Evolutionary conservation across 2,888 invertebrate species (phyloP).

Genomic region (Xanthostigma xanthostigma): DNA sequence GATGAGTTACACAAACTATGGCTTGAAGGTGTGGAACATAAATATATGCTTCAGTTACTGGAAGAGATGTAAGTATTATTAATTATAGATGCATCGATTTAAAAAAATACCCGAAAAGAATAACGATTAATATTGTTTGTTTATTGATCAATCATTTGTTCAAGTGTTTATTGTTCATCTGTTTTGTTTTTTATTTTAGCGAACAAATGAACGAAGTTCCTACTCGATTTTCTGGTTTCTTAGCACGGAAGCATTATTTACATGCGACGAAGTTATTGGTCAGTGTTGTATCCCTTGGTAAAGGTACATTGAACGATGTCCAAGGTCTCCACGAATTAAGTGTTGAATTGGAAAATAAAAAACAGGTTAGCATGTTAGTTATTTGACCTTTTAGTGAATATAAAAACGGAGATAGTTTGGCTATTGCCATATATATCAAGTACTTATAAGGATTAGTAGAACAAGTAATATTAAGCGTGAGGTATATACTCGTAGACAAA

Average conservation of each 20-base stretch:
- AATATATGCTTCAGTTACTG: constrained; percentile 73
- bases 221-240: constrained; percentile 45
- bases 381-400: too few species aligned
- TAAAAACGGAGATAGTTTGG: too few species aligned
- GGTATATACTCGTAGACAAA: too few species aligned
- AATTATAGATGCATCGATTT: not conserved
- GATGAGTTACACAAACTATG: constrained; percentile 89
- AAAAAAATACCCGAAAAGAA: not conserved
- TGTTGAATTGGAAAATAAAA: constrained; percentile 52
- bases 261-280: constrained; percentile 72
- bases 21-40: constrained; percentile 93
- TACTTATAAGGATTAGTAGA: too few species aligned
- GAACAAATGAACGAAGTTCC: constrained; percentile 63
- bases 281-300: constrained; percentile 49
- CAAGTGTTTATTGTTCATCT: too few species aligned
- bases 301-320: constrained; percentile 62
- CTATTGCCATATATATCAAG: too few species aligned
- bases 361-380: constrained; percentile 31
- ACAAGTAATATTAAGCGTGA: too few species aligned
- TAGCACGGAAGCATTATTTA: constrained; percentile 63
- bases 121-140: too few species aligned
- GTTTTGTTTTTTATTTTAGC: constrained; percentile 27
- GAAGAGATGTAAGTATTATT: constrained; percentile 64
- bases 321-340: constrained; percentile 72
- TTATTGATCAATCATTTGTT: not conserved